Evolutionary conservation across 1,140 invertebrate genomes (phyloP).

Genomic region (Nylanderia fulva): DNA sequence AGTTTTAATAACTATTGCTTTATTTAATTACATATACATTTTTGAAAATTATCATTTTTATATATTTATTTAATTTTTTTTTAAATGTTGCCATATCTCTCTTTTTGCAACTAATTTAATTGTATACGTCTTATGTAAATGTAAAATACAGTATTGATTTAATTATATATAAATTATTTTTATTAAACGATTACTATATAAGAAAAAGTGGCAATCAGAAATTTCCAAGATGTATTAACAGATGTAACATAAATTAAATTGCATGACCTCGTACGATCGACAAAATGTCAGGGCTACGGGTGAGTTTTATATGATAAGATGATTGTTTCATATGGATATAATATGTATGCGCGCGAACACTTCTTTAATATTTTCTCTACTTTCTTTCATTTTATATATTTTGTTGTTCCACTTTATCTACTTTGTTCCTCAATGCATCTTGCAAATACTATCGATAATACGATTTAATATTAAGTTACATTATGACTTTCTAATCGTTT

Average conservation of each 20-base stretch:
- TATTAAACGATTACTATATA: not conserved
- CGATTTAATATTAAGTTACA: constrained; percentile 70
- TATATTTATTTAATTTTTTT: not conserved
- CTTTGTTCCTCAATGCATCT: constrained; percentile 13
- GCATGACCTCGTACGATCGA: constrained; percentile 33
- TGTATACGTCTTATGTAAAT: not conserved
- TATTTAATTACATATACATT: too few relatives aligned
- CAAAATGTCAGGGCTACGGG: constrained; percentile 65
- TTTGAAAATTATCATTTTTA: not conserved
- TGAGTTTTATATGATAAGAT: too few relatives aligned
- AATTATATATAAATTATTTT: constrained; percentile 4
- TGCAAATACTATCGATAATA: not conserved
- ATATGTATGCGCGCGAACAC: not conserved
- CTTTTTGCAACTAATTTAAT: not conserved
- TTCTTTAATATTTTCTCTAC: not conserved
- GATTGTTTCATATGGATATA: not conserved
- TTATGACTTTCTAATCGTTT: constrained; percentile 69
- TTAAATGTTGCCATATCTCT: not conserved
- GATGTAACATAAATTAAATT: constrained; percentile 58
- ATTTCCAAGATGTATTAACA: constrained; percentile 28
- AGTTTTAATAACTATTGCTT: too few relatives aligned
- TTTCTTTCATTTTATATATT: not conserved
- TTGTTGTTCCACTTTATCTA: too few relatives aligned
- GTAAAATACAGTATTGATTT: constrained; percentile 2
- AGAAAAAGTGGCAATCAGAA: constrained; percentile 48